Percentiles rank a stretch among this genome's conserved stretches.
Evolutionary conservation across 2,797 vertebrate species (phyloP).

Genomic region (Gila robusta): DNA sequence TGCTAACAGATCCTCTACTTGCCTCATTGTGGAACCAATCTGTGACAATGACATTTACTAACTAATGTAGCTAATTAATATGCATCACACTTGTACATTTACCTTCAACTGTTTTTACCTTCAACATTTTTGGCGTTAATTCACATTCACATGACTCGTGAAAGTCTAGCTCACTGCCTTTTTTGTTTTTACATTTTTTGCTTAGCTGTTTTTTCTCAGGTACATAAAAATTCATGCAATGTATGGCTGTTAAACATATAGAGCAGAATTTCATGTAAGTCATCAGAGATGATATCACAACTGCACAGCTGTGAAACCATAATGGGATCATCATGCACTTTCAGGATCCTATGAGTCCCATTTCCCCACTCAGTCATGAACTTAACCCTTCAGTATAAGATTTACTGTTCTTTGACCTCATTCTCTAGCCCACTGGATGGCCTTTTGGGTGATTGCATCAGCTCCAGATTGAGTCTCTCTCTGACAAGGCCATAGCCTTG

Average conservation of each 20-base stretch:
- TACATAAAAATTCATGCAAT: not conserved
- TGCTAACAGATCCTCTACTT: too few relatives aligned
- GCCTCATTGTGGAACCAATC: too few relatives aligned
- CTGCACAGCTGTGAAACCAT: not conserved
- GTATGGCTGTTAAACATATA: not conserved
- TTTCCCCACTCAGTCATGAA: not conserved
- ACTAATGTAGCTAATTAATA: too few relatives aligned
- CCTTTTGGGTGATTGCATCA: slow-evolving; percentile 56
- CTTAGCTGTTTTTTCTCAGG: not conserved
- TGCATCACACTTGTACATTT: too few relatives aligned
- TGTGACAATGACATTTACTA: too few relatives aligned
- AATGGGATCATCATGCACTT: not conserved
- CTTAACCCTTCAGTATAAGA: slow-evolving; percentile 21
- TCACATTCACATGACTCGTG: not conserved
- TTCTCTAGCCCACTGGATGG: slow-evolving; percentile 44
- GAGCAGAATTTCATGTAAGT: not conserved
- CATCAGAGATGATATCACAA: not conserved
- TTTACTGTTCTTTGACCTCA: slow-evolving; percentile 48
- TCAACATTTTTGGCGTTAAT: not conserved
- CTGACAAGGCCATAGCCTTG: slow-evolving; percentile 38
- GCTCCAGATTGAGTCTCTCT: slow-evolving; percentile 46
- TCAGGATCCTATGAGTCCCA: not conserved
- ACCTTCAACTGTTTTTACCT: not conserved
- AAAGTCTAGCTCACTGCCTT: not conserved
- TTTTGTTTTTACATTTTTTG: not conserved